Conservation (phyloP, 2,888 invertebrate genomes). For the Drosophila cognata region DNA sequence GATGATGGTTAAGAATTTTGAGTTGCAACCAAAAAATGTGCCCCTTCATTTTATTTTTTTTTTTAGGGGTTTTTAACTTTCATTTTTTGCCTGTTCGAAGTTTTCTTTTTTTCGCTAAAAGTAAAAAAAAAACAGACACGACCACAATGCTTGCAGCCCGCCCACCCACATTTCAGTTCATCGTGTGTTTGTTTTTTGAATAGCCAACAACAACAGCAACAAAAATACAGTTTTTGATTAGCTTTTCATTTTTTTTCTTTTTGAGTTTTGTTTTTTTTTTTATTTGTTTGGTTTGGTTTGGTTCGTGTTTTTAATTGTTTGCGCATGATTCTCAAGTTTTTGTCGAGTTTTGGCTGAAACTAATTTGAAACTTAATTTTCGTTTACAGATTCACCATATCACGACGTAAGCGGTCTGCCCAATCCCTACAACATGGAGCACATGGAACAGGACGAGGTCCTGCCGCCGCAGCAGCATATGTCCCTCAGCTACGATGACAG, state of each 20-base stretch:
- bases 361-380: constrained; percentile 63
- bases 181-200: constrained; percentile 56
- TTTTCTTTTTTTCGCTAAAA: constrained; percentile 6
- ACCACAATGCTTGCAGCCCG: constrained; percentile 9
- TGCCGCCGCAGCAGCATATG: constrained; percentile 91
- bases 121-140: constrained; percentile 20
- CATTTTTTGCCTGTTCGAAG: constrained; percentile 24
- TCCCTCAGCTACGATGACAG: constrained; percentile 97
- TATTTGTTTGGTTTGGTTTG: constrained; percentile 25
- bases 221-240: constrained; percentile 55
- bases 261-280: not conserved
- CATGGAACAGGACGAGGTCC: constrained; percentile 90
- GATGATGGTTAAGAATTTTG: constrained; percentile 52
- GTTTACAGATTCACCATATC: constrained; percentile 92
- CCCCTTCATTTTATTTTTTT: constrained; percentile 5
- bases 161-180: constrained; percentile 34
- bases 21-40: constrained; percentile 30
- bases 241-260: constrained; percentile 33
- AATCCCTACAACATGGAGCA: constrained; percentile 94
- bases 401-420: constrained; percentile 96
- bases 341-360: constrained; percentile 38
- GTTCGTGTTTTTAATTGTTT: constrained; percentile 70
- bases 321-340: constrained; percentile 67
- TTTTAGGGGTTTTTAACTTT: not conserved
- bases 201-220: not conserved